Conservation (phyloP, 1,140 invertebrate species). For the Macrobrachium rosenbergii region DNA sequence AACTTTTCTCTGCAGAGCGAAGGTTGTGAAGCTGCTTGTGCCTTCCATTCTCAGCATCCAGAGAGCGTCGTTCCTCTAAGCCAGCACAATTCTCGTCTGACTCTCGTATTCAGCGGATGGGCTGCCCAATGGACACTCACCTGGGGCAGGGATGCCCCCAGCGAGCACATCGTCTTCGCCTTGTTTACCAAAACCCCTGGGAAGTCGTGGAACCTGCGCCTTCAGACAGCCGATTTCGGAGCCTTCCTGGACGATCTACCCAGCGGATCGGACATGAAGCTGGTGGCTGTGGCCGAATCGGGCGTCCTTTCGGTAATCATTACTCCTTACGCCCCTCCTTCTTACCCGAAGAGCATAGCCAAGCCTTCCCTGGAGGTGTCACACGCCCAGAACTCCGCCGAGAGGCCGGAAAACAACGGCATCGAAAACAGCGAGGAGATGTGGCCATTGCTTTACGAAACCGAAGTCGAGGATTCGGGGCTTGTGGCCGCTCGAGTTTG, state of each 20-base stretch:
- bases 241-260: slow-evolving; percentile 52
- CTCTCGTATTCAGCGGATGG: slow-evolving; percentile 53
- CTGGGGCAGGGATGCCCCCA: slow-evolving; percentile 23
- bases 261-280: slow-evolving; percentile 56
- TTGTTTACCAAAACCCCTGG: slow-evolving; percentile 51
- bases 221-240: slow-evolving; percentile 55
- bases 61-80: slow-evolving; percentile 44
- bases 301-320: slow-evolving; percentile 60
- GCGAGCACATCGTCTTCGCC: slow-evolving; percentile 48
- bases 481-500: slow-evolving; percentile 66
- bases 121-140: slow-evolving; percentile 51
- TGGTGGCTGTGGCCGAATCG: slow-evolving; percentile 59
- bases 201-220: slow-evolving; percentile 38
- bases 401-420: slow-evolving; percentile 42
- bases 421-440: slow-evolving; percentile 19
- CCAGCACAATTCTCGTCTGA: slow-evolving; percentile 58
- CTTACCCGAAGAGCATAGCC: slow-evolving; percentile 10
- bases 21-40: slow-evolving; percentile 55
- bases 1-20: slow-evolving; percentile 10
- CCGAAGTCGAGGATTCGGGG: slow-evolving; percentile 49
- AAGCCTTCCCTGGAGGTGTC: slow-evolving; percentile 37
- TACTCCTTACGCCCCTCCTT: slow-evolving; percentile 55
- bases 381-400: slow-evolving; percentile 2
- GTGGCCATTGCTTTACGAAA: slow-evolving; percentile 49
- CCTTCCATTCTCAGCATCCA: slow-evolving; percentile 42